A percentile compares a stretch with the other conserved stretches of the same genome.
Conservation (phyloP, 2,888 invertebrate genomes). For the Heliconius hortense region DNA sequence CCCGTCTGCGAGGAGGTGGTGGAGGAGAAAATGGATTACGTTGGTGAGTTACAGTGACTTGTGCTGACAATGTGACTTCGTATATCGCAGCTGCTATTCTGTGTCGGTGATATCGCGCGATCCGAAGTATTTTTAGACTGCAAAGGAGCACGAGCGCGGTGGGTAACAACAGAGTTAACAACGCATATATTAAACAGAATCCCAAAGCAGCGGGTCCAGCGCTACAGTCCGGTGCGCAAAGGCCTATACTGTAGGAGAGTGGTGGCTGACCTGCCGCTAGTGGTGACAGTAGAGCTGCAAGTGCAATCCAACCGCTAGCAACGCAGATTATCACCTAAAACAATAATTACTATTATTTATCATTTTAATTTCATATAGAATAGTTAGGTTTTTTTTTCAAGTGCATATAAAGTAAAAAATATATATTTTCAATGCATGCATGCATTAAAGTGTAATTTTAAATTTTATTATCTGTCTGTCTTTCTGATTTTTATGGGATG, state of each 20-base stretch:
- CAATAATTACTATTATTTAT: background rate
- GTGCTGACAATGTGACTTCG: slow-evolving; percentile 91
- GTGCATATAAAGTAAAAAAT: no score
- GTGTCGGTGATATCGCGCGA: slow-evolving; percentile 88
- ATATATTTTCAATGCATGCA: no score
- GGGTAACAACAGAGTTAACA: slow-evolving; percentile 85
- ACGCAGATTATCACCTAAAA: slow-evolving; percentile 84
- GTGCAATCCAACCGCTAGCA: slow-evolving; percentile 85
- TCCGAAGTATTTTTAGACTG: slow-evolving; percentile 86
- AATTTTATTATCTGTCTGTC: no score
- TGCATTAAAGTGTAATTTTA: no score
- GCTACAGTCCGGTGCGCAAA: slow-evolving; percentile 87
- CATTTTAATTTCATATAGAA: background rate
- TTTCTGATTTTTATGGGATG: no score
- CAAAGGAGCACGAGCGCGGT: slow-evolving; percentile 86
- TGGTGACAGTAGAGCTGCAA: slow-evolving; percentile 84
- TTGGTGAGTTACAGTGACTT: slow-evolving; percentile 92
- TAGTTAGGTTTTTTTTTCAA: no score
- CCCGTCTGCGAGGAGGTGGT: slow-evolving; percentile 84
- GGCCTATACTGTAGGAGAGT: slow-evolving; percentile 64
- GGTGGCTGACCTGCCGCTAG: slow-evolving; percentile 83
- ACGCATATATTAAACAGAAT: slow-evolving; percentile 85
- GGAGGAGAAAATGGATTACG: slow-evolving; percentile 89
- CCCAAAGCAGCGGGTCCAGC: slow-evolving; percentile 82
- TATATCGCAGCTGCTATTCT: slow-evolving; percentile 92